Evolutionary conservation across 2,888 invertebrate genomes (phyloP).

Genomic region (Stomorhina lunata): DNA sequence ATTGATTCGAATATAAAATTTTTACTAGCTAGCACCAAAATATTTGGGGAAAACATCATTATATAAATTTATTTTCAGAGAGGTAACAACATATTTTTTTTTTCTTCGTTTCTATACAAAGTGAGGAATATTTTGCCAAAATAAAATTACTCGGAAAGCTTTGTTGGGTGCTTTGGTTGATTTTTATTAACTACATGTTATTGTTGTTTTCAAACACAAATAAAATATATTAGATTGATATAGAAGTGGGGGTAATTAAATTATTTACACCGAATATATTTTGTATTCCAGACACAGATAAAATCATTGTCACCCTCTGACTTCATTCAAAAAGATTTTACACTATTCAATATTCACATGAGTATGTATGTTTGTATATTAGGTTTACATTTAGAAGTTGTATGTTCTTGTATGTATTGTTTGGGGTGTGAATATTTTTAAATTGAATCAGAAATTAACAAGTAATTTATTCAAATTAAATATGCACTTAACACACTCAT

Average conservation of each 20-base stretch:
- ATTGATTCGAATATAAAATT: too few relatives aligned
- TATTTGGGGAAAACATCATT: too few relatives aligned
- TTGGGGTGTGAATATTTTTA: slow-evolving; percentile 16
- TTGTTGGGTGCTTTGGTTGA: neutral
- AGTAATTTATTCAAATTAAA: slow-evolving; percentile 44
- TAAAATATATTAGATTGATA: slow-evolving; percentile 25
- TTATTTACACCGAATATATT: slow-evolving; percentile 40
- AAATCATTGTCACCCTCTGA: slow-evolving; percentile 44
- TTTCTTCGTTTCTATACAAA: too few relatives aligned
- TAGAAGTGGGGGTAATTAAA: slow-evolving; percentile 48
- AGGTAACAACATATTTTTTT: too few relatives aligned
- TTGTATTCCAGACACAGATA: slow-evolving; percentile 40
- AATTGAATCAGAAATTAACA: slow-evolving; percentile 45
- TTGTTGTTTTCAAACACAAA: slow-evolving; percentile 12
- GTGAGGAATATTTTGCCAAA: too few relatives aligned
- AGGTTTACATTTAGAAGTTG: too few relatives aligned
- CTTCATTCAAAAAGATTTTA: neutral
- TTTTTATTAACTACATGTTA: slow-evolving; percentile 1
- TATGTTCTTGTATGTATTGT: too few relatives aligned
- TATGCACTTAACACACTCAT: slow-evolving; percentile 24
- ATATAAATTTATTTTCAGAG: too few relatives aligned
- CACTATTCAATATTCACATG: neutral
- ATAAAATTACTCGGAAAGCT: too few relatives aligned
- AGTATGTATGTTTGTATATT: neutral
- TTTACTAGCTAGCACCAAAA: too few relatives aligned